These are phyloP conservation scores for Drosophila barbarae DNA, from an alignment of 2,888 invertebrate genomes.

Conservation along the genomic window DNA sequence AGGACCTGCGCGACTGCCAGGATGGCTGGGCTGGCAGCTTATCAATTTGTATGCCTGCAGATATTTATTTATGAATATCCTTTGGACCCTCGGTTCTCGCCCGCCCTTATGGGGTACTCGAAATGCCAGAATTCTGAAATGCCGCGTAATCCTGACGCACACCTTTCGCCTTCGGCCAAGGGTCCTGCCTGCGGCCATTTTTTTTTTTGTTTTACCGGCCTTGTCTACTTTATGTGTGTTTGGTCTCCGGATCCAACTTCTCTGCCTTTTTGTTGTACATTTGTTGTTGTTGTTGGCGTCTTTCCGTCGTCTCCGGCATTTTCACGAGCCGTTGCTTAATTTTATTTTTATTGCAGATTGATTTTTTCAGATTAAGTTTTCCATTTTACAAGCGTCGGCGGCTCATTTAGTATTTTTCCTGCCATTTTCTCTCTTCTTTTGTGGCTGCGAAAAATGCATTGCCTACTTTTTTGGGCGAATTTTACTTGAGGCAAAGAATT, in stretches of 20 bases:
- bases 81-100: conserved; percentile 54
- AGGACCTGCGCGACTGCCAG: conserved; percentile 16
- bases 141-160: conserved; percentile 70
- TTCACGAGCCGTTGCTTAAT: conserved; percentile 60
- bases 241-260: conserved; percentile 6
- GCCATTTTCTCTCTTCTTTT: not conserved
- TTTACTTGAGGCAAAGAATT: not conserved
- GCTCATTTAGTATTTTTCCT: conserved; percentile 15
- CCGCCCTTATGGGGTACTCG: conserved; percentile 46
- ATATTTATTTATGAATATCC: conserved; percentile 74
- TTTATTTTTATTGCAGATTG: conserved; percentile 73
- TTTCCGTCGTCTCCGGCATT: conserved; percentile 42
- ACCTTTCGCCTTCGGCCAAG: conserved; percentile 50
- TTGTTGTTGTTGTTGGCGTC: conserved; percentile 3
- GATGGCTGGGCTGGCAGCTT: conserved; percentile 58
- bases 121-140: conserved; percentile 53
- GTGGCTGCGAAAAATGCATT: not conserved
- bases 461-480: not conserved
- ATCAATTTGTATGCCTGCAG: conserved; percentile 73
- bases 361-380: conserved; percentile 69
- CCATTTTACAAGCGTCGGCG: conserved; percentile 30
- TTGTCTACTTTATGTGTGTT: conserved; percentile 21
- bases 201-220: conserved; percentile 11
- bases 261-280: not conserved
- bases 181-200: conserved; percentile 33